Conservation (phyloP, 1,140 invertebrate genomes). For the Trigoniulus corallinus region DNA sequence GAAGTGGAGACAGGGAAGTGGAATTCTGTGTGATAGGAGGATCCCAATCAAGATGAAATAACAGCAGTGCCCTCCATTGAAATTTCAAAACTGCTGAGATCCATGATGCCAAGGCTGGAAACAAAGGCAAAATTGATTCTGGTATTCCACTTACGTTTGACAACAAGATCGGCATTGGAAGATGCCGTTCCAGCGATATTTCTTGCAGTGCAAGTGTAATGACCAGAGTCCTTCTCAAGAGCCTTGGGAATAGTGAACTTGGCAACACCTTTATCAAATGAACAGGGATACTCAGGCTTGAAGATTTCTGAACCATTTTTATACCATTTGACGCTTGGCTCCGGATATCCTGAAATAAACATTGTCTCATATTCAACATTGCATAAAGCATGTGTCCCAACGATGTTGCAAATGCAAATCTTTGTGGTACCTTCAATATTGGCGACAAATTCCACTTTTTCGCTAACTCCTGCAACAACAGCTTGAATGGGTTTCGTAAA, state of each 20-base stretch:
- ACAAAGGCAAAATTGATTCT: too few species aligned
- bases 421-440: neutral
- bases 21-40: too few species aligned
- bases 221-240: neutral
- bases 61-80: too few species aligned
- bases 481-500: neutral
- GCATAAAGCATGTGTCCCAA: neutral
- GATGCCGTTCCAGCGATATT: neutral
- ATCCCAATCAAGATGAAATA: too few species aligned
- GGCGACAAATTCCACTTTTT: neutral
- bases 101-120: too few species aligned
- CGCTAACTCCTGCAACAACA: neutral
- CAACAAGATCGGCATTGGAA: neutral
- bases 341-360: neutral
- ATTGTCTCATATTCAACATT: neutral
- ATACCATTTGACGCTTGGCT: slow-evolving; percentile 2
- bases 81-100: too few species aligned
- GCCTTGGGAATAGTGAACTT: neutral
- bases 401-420: neutral
- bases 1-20: too few species aligned
- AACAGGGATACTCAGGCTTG: neutral
- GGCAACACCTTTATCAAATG: neutral
- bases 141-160: slow-evolving; percentile 2
- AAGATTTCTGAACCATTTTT: neutral
- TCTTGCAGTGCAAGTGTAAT: neutral